A percentile compares a stretch with the other conserved stretches of the same genome.
phyloP scores from a whole-genome alignment of 2,888 invertebrate genomes.

The Linhomoeus sp. region DNA sequence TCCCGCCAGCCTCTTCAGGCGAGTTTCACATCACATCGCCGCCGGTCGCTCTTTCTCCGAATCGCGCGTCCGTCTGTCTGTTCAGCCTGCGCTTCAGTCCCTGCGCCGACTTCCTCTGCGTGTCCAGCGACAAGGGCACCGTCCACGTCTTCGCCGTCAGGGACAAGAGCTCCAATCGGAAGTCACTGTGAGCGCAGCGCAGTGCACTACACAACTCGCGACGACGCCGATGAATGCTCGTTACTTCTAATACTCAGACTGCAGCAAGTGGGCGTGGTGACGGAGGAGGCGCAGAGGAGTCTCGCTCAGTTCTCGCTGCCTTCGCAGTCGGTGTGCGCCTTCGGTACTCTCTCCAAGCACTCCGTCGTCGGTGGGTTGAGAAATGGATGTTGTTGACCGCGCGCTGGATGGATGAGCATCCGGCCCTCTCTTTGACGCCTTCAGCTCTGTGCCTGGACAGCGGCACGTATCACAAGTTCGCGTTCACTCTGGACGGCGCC shows the following conservation, averaged over 20 bases:
- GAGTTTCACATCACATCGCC: no score
- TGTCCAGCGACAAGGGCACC: conserved; percentile 70
- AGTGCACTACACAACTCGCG: no score
- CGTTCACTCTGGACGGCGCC: conserved; percentile 57
- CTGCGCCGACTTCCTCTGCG: conserved; percentile 53
- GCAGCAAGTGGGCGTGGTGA: conserved; percentile 4
- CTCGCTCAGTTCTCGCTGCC: conserved; percentile 51
- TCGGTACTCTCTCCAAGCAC: conserved; percentile 32
- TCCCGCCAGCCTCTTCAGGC: conserved; percentile 61
- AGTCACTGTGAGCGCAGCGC: conserved; percentile 40
- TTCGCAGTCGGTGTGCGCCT: conserved; percentile 48
- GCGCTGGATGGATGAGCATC: no score
- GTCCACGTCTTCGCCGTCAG: conserved; percentile 62
- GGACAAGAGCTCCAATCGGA: conserved; percentile 45
- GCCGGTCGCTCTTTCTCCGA: background rate
- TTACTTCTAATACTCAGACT: no score
- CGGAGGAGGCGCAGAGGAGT: conserved; percentile 40
- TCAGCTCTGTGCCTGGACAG: conserved; percentile 32
- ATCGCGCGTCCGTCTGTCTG: background rate
- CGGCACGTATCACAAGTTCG: conserved; percentile 71
- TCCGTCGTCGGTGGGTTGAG: no score
- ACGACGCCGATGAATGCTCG: no score
- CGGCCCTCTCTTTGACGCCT: no score
- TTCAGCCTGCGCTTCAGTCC: conserved; percentile 43
- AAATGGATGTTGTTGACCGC: no score